phyloP scores from a whole-genome alignment of 1,140 invertebrate species.

The Plectrocnemia conspersa region DNA sequence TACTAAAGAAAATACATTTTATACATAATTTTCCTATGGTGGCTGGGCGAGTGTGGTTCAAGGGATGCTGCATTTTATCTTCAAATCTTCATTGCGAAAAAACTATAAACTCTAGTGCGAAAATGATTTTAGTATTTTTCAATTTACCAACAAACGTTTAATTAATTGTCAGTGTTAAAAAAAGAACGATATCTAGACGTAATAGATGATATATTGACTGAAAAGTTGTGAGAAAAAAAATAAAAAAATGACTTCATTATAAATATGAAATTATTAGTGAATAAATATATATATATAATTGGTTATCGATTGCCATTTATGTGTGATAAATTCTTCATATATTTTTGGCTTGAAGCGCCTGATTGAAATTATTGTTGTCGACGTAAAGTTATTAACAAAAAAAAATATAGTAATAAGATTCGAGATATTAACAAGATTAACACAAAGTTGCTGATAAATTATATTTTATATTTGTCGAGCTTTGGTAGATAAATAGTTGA shows the following conservation, averaged over 20 bases:
- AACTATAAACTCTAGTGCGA: conserved; percentile 27
- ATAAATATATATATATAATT: conserved; percentile 29
- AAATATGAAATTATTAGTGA: conserved; percentile 34
- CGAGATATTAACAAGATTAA: too few species aligned
- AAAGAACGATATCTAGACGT: neutral
- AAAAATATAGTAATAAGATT: conserved; percentile 27
- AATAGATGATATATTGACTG: conserved; percentile 27
- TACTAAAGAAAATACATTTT: too few species aligned
- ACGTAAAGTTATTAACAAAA: conserved; percentile 28
- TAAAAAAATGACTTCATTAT: conserved; percentile 31
- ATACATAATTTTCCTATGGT: conserved; percentile 23
- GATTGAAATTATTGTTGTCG: conserved; percentile 34
- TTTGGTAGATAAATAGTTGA: conserved; percentile 34
- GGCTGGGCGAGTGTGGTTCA: conserved; percentile 33
- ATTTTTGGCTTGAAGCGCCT: conserved; percentile 36
- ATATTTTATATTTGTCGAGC: conserved; percentile 37
- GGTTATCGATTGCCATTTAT: conserved; percentile 36
- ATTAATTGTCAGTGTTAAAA: conserved; percentile 22
- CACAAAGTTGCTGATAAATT: conserved; percentile 32
- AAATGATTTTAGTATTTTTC: conserved; percentile 13
- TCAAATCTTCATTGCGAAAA: conserved; percentile 25
- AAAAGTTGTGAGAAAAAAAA: conserved; percentile 31
- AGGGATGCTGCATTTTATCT: conserved; percentile 32
- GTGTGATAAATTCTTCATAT: conserved; percentile 37
- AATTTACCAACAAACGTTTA: conserved; percentile 11